Base-by-base conservation (phyloP, 2,797 vertebrate species). In the Microchirus variegatus region DNA sequence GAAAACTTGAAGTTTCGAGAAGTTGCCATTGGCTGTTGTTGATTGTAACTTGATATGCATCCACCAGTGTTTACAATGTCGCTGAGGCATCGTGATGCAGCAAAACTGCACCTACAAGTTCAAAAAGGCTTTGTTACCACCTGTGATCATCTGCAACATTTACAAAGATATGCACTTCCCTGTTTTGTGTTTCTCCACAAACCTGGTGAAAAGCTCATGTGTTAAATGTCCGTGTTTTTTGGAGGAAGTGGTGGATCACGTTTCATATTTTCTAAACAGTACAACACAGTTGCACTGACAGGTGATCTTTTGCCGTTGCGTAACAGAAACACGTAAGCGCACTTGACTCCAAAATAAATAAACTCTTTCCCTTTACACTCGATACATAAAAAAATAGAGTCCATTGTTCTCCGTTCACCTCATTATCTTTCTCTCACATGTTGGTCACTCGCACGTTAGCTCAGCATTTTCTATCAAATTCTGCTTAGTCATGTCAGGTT, bases 401-500 rank as follows among this genome's bases (percentile, higher is more conserved):
- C 26, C 19, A 42, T 78, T 81, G 59, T 70, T 43, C 22, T 38
- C 44, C 1, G 0, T 13, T 1, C 38, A 5, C 18, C 48, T 11
- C 16, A 4, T 43, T 40, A 16, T 26, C 13, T 3, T 18, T 44
- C n/a, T n/a, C n/a, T n/a, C n/a, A n/a, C n/a, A n/a, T n/a, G n/a
- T n/a, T n/a, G n/a, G n/a, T n/a, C n/a, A n/a, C n/a, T n/a, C n/a
- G n/a, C n/a, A n/a, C n/a, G n/a, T n/a, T n/a, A n/a, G n/a, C n/a
- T n/a, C 38, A 10, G 12, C 17, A 37, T 2, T 22, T 53, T 2
- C 1, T 9, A 14, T 31, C 17, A 15, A 45, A 47, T 38, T 40
- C 2, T 64, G 74, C 48, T 0, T 6, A 71, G 64, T 81, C 77
- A 67, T 68, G 31, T 35, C 5, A 8, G 16, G 53, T 37, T 59